Conservation (phyloP, 2,113 vertebrate species). For the Psittacus erithacus region DNA sequence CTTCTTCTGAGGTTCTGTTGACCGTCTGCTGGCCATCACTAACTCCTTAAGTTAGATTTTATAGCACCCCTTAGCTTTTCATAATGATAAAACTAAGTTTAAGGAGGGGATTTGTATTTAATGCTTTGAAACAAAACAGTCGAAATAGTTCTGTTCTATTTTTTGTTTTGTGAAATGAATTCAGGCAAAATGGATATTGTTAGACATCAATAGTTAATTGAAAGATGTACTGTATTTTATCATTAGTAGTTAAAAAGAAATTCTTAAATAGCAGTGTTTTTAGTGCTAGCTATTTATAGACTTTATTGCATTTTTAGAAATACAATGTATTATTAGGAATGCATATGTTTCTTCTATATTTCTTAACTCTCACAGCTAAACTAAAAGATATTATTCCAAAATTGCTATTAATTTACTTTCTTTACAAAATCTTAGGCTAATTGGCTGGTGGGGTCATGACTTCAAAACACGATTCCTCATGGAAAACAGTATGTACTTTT, state of each 20-base stretch:
- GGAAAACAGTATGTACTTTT: constrained; percentile 85
- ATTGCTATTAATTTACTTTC: background rate
- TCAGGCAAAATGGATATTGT: background rate
- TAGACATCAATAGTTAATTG: constrained; percentile 35
- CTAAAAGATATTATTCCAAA: background rate
- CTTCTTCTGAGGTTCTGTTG: background rate
- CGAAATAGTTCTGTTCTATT: background rate
- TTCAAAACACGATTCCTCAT: constrained; percentile 89
- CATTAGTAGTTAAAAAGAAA: background rate
- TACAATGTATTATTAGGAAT: background rate
- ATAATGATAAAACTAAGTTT: background rate
- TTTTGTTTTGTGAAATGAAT: background rate
- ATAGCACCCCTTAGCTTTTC: background rate
- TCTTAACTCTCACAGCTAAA: background rate
- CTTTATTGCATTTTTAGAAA: background rate
- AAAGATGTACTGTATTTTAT: constrained; percentile 12
- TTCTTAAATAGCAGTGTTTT: background rate
- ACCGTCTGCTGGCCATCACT: background rate
- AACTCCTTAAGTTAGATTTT: background rate
- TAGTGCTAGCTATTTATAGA: background rate
- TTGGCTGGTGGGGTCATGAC: constrained; percentile 94
- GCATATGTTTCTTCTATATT: background rate
- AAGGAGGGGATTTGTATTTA: background rate
- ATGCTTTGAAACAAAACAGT: background rate
- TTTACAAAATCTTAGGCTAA: constrained; percentile 74